Percentiles rank a stretch among this genome's conserved stretches.
These are phyloP conservation scores for Caenorhabditis latens DNA, from an alignment of 1,140 invertebrate species.

Conservation along the genomic window DNA sequence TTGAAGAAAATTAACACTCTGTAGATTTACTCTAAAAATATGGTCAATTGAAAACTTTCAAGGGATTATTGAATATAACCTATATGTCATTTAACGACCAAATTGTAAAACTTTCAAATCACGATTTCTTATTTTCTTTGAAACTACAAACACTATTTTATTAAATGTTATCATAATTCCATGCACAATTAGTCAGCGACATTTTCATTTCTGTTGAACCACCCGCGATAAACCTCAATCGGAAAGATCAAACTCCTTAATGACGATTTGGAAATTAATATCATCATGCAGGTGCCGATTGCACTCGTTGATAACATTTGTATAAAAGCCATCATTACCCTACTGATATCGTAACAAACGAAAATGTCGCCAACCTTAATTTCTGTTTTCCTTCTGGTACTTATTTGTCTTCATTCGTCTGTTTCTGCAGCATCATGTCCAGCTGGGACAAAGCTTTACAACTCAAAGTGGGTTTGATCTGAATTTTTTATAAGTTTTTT, in stretches of 20 bases:
- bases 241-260: slow-evolving; percentile 34
- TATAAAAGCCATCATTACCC: background rate
- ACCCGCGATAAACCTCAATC: background rate
- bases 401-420: background rate
- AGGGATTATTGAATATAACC: too few species aligned
- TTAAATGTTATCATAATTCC: background rate
- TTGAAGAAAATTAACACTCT: too few species aligned
- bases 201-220: background rate
- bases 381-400: background rate
- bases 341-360: background rate
- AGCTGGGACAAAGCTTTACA: slow-evolving; percentile 9
- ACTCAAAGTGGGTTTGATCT: background rate
- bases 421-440: background rate
- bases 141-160: background rate
- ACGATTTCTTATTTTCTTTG: background rate
- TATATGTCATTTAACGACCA: too few species aligned
- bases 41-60: too few species aligned
- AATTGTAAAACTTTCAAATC: too few species aligned
- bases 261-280: slow-evolving; percentile 42
- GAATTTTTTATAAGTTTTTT: too few species aligned
- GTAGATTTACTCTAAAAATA: too few species aligned
- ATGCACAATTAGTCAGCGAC: slow-evolving; percentile 23
- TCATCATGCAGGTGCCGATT: slow-evolving; percentile 18
- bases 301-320: background rate
- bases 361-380: slow-evolving; percentile 31